These are phyloP conservation scores for Criorhina ranunculi DNA, from an alignment of 2,888 invertebrate species.

Conservation along the genomic window DNA sequence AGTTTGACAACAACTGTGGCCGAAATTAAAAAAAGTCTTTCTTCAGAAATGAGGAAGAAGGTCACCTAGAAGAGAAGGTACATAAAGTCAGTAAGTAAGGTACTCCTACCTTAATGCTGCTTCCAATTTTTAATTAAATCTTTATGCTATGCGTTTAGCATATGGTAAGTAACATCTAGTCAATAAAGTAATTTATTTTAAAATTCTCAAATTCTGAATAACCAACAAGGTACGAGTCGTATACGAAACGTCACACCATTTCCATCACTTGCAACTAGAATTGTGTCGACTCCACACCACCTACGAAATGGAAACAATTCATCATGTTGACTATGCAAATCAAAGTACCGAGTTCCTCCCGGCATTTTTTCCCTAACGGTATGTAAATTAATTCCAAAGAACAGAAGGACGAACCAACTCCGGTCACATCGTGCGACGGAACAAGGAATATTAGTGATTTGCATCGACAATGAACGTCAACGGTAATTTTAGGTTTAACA, in stretches of 20 bases:
- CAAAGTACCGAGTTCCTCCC: constrained; percentile 27
- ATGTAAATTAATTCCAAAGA: constrained; percentile 46
- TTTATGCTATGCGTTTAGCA: no score
- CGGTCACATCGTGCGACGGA: neutral
- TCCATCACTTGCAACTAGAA: neutral
- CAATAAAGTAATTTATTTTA: no score
- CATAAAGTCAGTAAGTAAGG: no score
- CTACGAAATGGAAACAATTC: constrained; percentile 23
- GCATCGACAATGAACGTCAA: constrained; percentile 50
- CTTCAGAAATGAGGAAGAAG: no score
- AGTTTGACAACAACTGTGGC: no score
- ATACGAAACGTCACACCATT: neutral
- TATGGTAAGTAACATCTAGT: no score
- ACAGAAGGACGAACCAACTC: neutral
- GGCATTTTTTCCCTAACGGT: constrained; percentile 7
- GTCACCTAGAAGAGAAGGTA: no score
- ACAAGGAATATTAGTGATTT: constrained; percentile 46
- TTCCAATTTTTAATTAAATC: no score
- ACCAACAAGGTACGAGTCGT: neutral
- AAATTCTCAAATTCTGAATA: no score
- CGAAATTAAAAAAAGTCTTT: no score
- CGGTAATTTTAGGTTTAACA: constrained; percentile 15
- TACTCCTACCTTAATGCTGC: no score
- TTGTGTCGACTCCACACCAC: neutral
- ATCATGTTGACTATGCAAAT: constrained; percentile 41